phyloP scores from a whole-genome alignment of 1,140 invertebrate genomes.

The Subanguina moxae region DNA sequence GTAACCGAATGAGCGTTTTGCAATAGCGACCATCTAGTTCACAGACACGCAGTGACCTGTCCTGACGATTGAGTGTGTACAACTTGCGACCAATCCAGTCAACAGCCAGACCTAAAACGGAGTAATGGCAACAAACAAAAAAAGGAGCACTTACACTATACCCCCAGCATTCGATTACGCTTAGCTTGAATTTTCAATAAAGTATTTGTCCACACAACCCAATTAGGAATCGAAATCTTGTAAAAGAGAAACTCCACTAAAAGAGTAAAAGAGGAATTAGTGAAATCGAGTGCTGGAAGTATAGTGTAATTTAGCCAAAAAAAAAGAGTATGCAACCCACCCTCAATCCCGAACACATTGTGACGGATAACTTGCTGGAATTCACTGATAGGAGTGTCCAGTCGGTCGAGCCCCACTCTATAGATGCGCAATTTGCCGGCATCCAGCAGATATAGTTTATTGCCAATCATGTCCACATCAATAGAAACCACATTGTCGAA shows the following conservation, averaged over 20 bases:
- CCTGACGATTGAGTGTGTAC: conserved; percentile 93
- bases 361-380: conserved; percentile 80
- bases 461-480: conserved; percentile 80
- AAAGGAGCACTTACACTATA: neutral
- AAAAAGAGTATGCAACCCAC: conserved; percentile 61
- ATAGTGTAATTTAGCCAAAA: too few relatives aligned
- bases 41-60: conserved; percentile 81
- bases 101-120: conserved; percentile 70
- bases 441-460: conserved; percentile 66
- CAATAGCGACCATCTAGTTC: conserved; percentile 87
- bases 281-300: neutral
- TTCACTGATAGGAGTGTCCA: conserved; percentile 67
- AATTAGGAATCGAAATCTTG: too few relatives aligned
- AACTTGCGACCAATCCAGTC: conserved; percentile 94
- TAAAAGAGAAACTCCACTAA: too few relatives aligned
- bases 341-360: conserved; percentile 87
- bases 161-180: too few relatives aligned
- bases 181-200: too few relatives aligned
- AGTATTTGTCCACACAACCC: too few relatives aligned
- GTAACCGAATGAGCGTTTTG: conserved; percentile 73
- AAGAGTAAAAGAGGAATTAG: neutral
- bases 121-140: conserved; percentile 24
- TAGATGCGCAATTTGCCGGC: conserved; percentile 82
- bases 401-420: conserved; percentile 67
- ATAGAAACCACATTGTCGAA: conserved; percentile 91